Conservation (phyloP, 2,797 vertebrate species). For the Hirundo rustica region DNA sequence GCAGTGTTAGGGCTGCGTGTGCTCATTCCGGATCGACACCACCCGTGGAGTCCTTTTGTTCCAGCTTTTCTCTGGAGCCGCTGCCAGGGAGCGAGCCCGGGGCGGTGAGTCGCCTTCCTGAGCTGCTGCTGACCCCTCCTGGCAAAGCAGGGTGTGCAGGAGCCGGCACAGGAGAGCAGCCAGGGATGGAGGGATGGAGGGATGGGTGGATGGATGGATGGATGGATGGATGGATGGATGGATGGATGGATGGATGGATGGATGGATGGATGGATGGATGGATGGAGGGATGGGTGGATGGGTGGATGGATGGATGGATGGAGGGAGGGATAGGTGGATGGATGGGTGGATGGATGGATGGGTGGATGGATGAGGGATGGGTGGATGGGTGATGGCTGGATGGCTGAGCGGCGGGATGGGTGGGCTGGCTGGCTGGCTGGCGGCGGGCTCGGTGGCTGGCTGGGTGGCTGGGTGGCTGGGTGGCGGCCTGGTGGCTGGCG, state of each 20-base stretch:
- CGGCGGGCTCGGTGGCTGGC: no score
- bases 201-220: not conserved
- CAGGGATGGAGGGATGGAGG: not conserved
- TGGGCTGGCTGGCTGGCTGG: no score
- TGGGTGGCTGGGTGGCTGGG: no score
- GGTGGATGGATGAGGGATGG: not conserved
- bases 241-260: not conserved
- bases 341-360: not conserved
- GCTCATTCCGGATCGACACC: not conserved
- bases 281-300: not conserved
- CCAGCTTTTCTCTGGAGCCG: not conserved
- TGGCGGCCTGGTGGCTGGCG: no score
- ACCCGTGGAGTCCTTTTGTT: not conserved
- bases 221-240: not conserved
- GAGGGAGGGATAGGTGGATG: not conserved
- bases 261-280: not conserved
- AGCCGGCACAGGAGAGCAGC: rapidly evolving
- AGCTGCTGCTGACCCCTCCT: not conserved
- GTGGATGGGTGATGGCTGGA: not conserved
- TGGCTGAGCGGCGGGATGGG: no score
- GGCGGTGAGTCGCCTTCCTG: not conserved
- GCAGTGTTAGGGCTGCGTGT: not conserved
- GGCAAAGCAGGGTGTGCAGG: not conserved
- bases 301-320: not conserved
- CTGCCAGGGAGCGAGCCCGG: not conserved